These are phyloP conservation scores for Hemiprocne comata DNA, from an alignment of 2,113 vertebrate genomes.

Conservation along the genomic window DNA sequence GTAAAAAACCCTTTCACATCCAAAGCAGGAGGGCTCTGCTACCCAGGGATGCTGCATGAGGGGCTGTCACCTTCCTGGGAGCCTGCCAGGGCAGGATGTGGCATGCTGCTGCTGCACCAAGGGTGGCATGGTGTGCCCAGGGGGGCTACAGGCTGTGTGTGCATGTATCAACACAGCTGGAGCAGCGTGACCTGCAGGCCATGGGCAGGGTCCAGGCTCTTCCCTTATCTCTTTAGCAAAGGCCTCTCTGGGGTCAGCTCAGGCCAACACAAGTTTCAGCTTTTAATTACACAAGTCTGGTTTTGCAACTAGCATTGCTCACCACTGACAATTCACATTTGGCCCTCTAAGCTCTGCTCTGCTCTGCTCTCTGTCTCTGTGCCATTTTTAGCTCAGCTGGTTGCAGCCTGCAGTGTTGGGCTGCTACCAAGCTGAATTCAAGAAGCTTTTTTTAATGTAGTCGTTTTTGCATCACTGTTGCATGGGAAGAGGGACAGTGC, in stretches of 20 bases:
- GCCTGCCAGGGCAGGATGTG: background rate
- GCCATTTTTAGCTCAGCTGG: background rate
- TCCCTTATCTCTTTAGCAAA: background rate
- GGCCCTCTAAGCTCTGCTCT: background rate
- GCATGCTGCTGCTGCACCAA: rapidly evolving
- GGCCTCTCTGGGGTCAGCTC: background rate
- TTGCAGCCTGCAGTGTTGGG: background rate
- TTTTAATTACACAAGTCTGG: background rate
- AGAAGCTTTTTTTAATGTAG: background rate
- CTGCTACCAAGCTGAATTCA: background rate
- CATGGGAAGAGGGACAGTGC: rapidly evolving
- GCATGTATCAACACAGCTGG: background rate
- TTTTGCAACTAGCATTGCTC: background rate
- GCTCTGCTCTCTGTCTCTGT: background rate
- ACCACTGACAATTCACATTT: rapidly evolving
- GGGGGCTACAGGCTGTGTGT: background rate
- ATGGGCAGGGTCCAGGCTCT: background rate
- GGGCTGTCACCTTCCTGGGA: background rate
- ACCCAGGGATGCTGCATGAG: background rate
- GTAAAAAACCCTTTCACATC: background rate
- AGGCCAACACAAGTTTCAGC: background rate
- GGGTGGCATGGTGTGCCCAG: background rate
- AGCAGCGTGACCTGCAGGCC: background rate
- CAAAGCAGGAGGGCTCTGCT: background rate
- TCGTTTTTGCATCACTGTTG: background rate